phyloP scores from a whole-genome alignment of 2,113 vertebrate genomes.

The Gymnogyps californianus region DNA sequence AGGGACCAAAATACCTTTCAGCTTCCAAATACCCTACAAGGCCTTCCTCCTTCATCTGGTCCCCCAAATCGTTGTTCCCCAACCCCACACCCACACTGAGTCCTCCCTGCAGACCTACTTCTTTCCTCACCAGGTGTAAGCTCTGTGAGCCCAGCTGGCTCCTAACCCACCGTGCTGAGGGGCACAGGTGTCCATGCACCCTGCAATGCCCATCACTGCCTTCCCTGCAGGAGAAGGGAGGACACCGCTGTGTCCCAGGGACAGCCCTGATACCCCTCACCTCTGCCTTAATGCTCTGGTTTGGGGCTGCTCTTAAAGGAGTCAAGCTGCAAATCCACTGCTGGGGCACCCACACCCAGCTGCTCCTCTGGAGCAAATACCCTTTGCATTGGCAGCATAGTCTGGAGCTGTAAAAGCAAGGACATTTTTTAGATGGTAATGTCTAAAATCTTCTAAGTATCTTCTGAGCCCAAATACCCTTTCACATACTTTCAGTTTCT shows the following conservation, averaged over 20 bases:
- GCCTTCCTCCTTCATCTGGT: background rate
- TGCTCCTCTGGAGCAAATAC: background rate
- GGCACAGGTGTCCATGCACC: background rate
- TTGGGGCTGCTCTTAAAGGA: background rate
- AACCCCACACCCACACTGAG: background rate
- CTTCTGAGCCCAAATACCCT: background rate
- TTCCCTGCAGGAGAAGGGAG: background rate
- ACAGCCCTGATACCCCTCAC: background rate
- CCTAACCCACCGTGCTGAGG: accelerated
- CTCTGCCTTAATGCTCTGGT: background rate
- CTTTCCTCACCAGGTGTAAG: background rate
- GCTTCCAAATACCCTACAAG: background rate
- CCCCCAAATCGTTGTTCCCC: background rate
- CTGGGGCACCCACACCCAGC: background rate
- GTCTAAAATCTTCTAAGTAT: background rate
- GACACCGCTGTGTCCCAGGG: background rate
- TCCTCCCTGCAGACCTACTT: background rate
- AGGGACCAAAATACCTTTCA: background rate
- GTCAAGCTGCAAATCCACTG: background rate
- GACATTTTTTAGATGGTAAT: background rate
- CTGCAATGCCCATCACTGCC: accelerated
- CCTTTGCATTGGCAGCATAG: accelerated
- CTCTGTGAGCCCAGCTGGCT: background rate
- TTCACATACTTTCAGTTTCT: background rate
- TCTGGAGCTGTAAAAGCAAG: background rate